Evolutionary conservation across 2,888 invertebrate species (phyloP).

Genomic region (Cynaeus angustus): DNA sequence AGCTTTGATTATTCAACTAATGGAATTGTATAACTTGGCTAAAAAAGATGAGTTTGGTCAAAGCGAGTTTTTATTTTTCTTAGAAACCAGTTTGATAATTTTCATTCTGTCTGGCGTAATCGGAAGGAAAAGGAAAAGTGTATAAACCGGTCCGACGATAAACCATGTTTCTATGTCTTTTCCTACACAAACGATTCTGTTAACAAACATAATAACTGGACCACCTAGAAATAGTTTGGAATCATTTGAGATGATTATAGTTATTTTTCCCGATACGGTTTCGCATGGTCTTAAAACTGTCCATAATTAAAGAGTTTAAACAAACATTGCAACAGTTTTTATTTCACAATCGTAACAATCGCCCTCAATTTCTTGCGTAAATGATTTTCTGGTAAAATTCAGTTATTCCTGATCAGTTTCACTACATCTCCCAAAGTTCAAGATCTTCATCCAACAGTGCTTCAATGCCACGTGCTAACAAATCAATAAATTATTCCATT

Average conservation of each 20-base stretch:
- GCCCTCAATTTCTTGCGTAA: too few relatives aligned
- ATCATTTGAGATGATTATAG: neutral
- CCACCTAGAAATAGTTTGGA: slow-evolving; percentile 27
- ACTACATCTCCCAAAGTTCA: neutral
- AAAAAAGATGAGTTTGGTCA: slow-evolving; percentile 4
- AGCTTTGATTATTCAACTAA: slow-evolving; percentile 1
- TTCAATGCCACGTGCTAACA: neutral
- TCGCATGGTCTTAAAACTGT: too few relatives aligned
- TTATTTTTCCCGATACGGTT: too few relatives aligned
- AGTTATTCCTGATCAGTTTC: neutral
- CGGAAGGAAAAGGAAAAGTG: slow-evolving; percentile 40
- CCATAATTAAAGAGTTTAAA: too few relatives aligned
- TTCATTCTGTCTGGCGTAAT: slow-evolving; percentile 23
- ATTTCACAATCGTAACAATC: too few relatives aligned
- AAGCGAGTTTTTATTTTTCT: neutral
- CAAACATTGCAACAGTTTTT: too few relatives aligned
- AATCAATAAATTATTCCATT: slow-evolving; percentile 6
- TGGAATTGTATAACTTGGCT: slow-evolving; percentile 8
- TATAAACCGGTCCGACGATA: slow-evolving; percentile 27
- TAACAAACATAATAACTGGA: slow-evolving; percentile 30
- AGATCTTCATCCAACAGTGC: neutral
- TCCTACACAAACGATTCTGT: slow-evolving; percentile 38
- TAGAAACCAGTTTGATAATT: slow-evolving; percentile 21
- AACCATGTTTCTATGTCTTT: slow-evolving; percentile 27
- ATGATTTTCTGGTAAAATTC: too few relatives aligned